A percentile compares a stretch with the other conserved stretches of the same genome.
These are phyloP conservation scores for Bombyx huttoni DNA, from an alignment of 2,888 invertebrate genomes.

Conservation along the genomic window DNA sequence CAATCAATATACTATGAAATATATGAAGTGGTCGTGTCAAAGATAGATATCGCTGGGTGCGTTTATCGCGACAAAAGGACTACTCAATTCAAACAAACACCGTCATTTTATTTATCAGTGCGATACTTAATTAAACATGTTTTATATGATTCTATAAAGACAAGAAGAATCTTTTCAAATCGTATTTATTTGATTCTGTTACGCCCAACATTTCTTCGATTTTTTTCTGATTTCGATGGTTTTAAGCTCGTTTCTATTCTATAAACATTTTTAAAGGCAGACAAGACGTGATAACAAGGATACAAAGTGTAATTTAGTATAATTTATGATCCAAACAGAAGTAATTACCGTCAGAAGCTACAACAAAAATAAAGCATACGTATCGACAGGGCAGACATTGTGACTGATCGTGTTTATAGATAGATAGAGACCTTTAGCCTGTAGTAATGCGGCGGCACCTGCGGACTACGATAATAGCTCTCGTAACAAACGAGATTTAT, in stretches of 20 bases:
- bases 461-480: slow-evolving; percentile 38
- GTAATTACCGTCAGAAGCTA: not conserved
- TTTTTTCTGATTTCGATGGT: no score
- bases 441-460: slow-evolving; percentile 31
- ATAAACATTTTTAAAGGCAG: no score
- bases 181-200: no score
- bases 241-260: no score
- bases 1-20: slow-evolving; percentile 57
- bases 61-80: slow-evolving; percentile 8
- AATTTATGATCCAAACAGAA: not conserved
- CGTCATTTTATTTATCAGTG: not conserved
- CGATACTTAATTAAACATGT: not conserved
- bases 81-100: not conserved
- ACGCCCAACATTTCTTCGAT: no score
- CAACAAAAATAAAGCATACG: not conserved
- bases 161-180: no score
- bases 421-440: slow-evolving; percentile 34
- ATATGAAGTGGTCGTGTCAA: slow-evolving; percentile 50
- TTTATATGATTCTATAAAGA: not conserved
- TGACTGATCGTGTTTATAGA: slow-evolving; percentile 33
- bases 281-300: no score
- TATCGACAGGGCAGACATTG: slow-evolving; percentile 27
- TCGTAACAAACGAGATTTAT: slow-evolving; percentile 57
- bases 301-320: not conserved
- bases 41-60: slow-evolving; percentile 35